Evolutionary conservation across 2,113 vertebrate genomes (phyloP).

Genomic region (Neolamprologus kungweensis): DNA sequence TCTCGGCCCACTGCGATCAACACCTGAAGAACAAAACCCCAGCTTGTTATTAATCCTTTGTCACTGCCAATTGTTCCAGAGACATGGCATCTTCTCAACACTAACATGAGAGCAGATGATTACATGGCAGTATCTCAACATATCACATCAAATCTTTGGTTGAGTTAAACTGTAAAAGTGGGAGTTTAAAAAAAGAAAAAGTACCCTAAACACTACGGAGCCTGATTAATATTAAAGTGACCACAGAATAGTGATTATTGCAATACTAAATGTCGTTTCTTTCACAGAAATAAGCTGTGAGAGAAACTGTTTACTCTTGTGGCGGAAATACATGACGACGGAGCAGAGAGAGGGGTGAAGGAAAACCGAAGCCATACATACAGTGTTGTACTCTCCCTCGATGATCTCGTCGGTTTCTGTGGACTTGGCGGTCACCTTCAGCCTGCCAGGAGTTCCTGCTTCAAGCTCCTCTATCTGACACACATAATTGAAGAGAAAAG

Average conservation of each 20-base stretch:
- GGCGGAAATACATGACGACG: neutral
- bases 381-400: slow-evolving; percentile 89
- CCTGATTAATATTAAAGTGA: rapidly evolving
- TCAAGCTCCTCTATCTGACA: slow-evolving; percentile 84
- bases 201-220: neutral
- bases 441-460: slow-evolving; percentile 81
- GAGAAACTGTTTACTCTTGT: rapidly evolving
- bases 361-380: slow-evolving; percentile 48
- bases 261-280: neutral
- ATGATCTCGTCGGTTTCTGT: slow-evolving; percentile 75
- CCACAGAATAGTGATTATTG: neutral
- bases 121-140: neutral
- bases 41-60: rapidly evolving
- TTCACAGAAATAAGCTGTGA: neutral
- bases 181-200: rapidly evolving
- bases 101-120: rapidly evolving
- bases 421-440: slow-evolving; percentile 86
- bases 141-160: neutral
- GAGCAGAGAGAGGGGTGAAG: neutral
- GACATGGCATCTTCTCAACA: neutral
- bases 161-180: neutral
- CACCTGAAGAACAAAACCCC: slow-evolving; percentile 67
- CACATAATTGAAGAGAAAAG: neutral
- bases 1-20: slow-evolving; percentile 89
- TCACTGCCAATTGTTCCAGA: neutral